Conservation (phyloP, 2,113 vertebrate genomes). For the Hiodon tergisus region DNA sequence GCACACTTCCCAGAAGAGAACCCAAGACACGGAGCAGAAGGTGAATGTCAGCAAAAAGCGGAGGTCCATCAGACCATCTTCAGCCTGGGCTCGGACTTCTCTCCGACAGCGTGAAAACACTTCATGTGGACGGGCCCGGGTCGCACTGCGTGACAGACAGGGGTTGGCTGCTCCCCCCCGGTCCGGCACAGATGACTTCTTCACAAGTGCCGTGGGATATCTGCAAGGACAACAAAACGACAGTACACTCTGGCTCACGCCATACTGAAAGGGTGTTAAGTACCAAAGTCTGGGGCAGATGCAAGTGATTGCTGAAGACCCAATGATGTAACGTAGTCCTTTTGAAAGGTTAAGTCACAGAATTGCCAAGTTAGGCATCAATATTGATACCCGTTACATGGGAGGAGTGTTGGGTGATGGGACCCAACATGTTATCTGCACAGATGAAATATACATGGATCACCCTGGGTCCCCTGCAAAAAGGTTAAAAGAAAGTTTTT, state of each 20-base stretch:
- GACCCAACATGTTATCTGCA: constrained; percentile 35
- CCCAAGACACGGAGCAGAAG: constrained; percentile 62
- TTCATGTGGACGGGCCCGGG: constrained; percentile 18
- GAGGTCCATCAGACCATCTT: constrained; percentile 73
- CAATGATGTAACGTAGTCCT: neutral
- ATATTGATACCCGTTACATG: constrained; percentile 41
- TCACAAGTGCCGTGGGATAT: neutral
- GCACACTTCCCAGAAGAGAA: constrained; percentile 74
- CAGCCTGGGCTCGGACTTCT: constrained; percentile 53
- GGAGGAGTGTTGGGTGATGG: constrained; percentile 28
- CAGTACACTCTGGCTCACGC: neutral
- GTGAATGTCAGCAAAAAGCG: constrained; percentile 70
- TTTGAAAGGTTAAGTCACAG: neutral
- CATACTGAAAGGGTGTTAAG: constrained; percentile 6
- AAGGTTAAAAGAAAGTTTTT: neutral
- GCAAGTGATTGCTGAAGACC: neutral
- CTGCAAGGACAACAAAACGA: neutral
- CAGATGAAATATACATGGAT: constrained; percentile 50
- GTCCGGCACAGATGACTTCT: neutral
- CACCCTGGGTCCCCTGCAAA: neutral
- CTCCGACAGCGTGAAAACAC: constrained; percentile 35
- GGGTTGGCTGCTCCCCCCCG: neutral
- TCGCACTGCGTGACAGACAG: constrained; percentile 9
- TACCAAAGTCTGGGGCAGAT: neutral
- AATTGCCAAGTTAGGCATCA: constrained; percentile 30